These are phyloP conservation scores for Phalera bucephala DNA, from an alignment of 2,888 invertebrate genomes.

Conservation along the genomic window DNA sequence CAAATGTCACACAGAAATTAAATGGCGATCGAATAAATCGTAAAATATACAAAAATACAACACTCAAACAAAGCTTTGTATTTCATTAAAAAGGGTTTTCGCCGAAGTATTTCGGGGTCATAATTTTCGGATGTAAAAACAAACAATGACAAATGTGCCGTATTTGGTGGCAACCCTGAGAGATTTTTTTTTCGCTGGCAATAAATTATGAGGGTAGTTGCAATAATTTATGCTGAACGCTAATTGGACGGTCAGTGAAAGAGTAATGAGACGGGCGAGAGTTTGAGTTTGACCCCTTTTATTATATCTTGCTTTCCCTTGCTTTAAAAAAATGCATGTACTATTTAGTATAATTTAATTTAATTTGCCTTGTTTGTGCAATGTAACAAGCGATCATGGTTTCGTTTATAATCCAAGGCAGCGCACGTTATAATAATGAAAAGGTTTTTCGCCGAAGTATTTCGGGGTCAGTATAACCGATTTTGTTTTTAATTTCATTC, in stretches of 20 bases:
- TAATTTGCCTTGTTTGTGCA: no score
- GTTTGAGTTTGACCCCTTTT: constrained; percentile 23
- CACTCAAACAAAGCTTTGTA: constrained; percentile 18
- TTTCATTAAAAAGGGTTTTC: constrained; percentile 25
- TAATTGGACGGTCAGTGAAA: constrained; percentile 45
- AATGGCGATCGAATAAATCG: constrained; percentile 23
- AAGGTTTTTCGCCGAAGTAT: no score
- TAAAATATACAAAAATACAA: constrained; percentile 27
- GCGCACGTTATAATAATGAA: no score
- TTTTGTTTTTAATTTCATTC: no score
- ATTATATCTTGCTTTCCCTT: constrained; percentile 5
- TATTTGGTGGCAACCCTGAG: constrained; percentile 17
- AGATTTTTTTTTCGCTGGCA: constrained; percentile 17
- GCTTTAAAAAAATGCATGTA: no score
- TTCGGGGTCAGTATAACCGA: no score
- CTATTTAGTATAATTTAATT: no score
- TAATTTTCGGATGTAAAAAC: constrained; percentile 18
- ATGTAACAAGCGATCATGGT: no score
- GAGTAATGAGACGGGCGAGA: constrained; percentile 30
- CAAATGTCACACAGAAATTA: constrained; percentile 25
- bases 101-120: constrained; percentile 18
- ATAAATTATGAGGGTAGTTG: constrained; percentile 40
- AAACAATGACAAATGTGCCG: constrained; percentile 18
- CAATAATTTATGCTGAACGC: constrained; percentile 49
- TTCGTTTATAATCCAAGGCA: no score